Base-by-base conservation (phyloP, 2,797 vertebrate genomes). In the Sebastes trivittatus region DNA sequence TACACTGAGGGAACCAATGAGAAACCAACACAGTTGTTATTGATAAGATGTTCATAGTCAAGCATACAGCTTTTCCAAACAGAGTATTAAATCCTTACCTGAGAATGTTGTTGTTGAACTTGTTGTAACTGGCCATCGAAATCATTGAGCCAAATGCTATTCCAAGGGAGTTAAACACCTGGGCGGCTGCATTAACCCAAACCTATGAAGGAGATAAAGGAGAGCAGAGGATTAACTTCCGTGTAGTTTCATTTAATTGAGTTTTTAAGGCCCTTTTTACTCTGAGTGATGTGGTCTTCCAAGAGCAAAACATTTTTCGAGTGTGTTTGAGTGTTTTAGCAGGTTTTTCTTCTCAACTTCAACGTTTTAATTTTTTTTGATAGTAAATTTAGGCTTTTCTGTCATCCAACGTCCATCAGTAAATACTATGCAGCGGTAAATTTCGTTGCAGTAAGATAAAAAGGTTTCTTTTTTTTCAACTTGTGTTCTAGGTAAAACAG, bases 71-170 rank as follows among this genome's bases (percentile, higher is more conserved):
- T 65, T 70, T 61, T 62, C 29, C 25, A 66, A 2, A 65, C 6
- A 32, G 11, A 30, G 55, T 34, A 49, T 14, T 27, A 7, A 32
- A 29, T 58, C 4, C 29, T 84, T 88, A 96, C 95, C 93, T 95
- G 56, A 95, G 79, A 56, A 96, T 92, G 88, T 96, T 95, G 87
- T 96, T 95, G 90, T 93, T 92, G 77, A 94, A 96, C 71, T 95
- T 96, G 92, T 95, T 96, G 91, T 96, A 96, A 79, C 96, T 96
- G 2, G 96, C 91, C 94, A 96, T 93, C 1, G 95, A 96, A 59
- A 96, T 87, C 95, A 96, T 95, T 62, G 90, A 90, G 23, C 95
- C 96, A 63, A 95, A 96, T 5, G 94, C 92, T 61, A 96, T 93
- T 75, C 96, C 96, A 42, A 96, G 80, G 34, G 96, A 96, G 88